phyloP scores from a whole-genome alignment of 2,888 invertebrate genomes.

The Aspidapion aeneum region DNA sequence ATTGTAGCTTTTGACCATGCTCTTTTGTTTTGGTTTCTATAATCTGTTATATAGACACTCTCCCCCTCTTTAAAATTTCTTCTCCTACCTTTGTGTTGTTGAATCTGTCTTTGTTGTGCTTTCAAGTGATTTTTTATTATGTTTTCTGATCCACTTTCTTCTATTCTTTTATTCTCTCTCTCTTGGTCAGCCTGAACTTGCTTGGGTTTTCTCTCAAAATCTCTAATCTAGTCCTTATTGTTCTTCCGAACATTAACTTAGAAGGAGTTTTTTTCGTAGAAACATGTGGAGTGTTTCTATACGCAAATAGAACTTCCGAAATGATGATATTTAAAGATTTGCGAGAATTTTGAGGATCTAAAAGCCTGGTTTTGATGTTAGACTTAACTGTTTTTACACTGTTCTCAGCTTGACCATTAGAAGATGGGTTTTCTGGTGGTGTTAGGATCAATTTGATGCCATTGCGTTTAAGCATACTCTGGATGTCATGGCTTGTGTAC shows the following conservation, averaged over 20 bases:
- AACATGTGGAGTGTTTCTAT: neutral
- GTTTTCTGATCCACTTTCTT: no score
- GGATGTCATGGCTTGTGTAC: neutral
- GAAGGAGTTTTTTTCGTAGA: slow-evolving; percentile 2
- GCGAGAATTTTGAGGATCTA: neutral
- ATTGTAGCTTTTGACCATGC: slow-evolving; percentile 1
- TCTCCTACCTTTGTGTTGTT: no score
- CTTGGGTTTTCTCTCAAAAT: no score
- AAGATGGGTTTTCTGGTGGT: neutral
- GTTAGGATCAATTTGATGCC: slow-evolving; percentile 4
- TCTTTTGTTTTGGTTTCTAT: no score
- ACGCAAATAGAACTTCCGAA: slow-evolving; percentile 5
- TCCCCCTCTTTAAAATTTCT: no score
- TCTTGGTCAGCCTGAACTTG: no score
- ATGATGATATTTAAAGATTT: slow-evolving; percentile 4
- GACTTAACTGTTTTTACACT: slow-evolving; percentile 12
- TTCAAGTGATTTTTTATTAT: no score
- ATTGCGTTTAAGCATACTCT: slow-evolving; percentile 10
- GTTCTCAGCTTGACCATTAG: slow-evolving; percentile 5
- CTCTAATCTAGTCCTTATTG: no score
- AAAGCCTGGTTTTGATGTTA: slow-evolving; percentile 8
- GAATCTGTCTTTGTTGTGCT: no score
- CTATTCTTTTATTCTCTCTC: no score
- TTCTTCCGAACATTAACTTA: slow-evolving; percentile 14
- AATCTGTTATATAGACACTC: no score